These are phyloP conservation scores for Lonchura striata DNA, from an alignment of 2,113 vertebrate species.

Conservation along the genomic window DNA sequence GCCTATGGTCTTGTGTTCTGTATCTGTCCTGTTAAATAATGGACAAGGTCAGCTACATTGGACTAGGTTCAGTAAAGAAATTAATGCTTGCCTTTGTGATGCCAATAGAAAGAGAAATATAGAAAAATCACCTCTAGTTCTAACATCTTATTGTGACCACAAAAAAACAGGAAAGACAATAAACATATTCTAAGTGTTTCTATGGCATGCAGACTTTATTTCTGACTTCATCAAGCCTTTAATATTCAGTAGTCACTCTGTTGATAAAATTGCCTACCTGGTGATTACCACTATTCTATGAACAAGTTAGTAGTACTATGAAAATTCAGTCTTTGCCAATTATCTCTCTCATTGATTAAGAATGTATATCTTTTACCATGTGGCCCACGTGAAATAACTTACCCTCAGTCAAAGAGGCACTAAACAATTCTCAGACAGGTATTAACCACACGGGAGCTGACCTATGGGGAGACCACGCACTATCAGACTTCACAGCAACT, in stretches of 20 bases:
- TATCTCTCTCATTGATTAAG: background rate
- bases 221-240: background rate
- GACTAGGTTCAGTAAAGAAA: background rate
- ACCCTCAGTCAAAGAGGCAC: background rate
- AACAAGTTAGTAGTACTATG: background rate
- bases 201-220: background rate
- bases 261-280: background rate
- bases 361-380: background rate
- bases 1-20: background rate
- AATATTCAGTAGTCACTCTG: background rate
- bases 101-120: background rate
- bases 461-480: background rate
- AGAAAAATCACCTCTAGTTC: background rate
- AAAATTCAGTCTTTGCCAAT: background rate
- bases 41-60: background rate
- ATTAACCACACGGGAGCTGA: background rate
- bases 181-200: background rate
- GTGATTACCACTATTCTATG: background rate
- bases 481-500: background rate
- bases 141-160: background rate
- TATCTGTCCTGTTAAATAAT: background rate
- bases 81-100: background rate
- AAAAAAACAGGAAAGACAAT: background rate
- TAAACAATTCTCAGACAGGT: background rate
- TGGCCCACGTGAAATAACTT: background rate